Evolutionary conservation across 2,888 invertebrate genomes (phyloP), one percentile per base, ranked within the genome.

Genomic region (Drosophila emarginata): DNA sequence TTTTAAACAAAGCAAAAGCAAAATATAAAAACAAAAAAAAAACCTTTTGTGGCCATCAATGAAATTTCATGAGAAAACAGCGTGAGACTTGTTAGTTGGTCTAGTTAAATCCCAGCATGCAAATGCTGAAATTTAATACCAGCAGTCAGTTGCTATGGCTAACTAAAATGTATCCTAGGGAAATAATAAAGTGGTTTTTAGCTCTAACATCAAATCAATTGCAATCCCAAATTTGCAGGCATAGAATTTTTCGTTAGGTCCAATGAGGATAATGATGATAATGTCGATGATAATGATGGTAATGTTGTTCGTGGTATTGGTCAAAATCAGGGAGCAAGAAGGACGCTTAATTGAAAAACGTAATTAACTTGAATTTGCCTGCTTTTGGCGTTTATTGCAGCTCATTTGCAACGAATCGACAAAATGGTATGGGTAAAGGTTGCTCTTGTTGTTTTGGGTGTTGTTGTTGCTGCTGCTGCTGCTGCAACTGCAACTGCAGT

Each of bases 361-460:
- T 86, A 84, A 84, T 84, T 84, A 84, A 84, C 87, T 86, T 81
- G 81, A 76, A 84, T 84, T 84, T 86, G 86, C 87, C 87, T 86
- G 84, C 84, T 84, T 79, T 84, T 78, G 79, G 81, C 87, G 78
- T 81, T 86, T 81, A 86, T 84, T 83, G 87, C 79, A 76, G 76
- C 84, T 86, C 84, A 86, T 84, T 84, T 84, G 84, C 81, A 84
- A 87, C 67, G 85, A 67, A 61, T 67, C 51, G 62, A 64, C 64
- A 57, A 66, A 80, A 76, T 64, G 66, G 69, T 73, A 69, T 56
- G 73, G 28, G 60, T 58, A n/a, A 61, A 28, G 45, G 45, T 45
- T 45, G 15, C 15, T 45, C 9, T 53, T 67, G 52, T 15, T 50
- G 18, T 45, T 45, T 7, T 15, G 15, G 9, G 7, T 53, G 21